Percentiles rank a stretch among this genome's conserved stretches.
These are phyloP conservation scores for Sitobion miscanthi DNA, from an alignment of 1,140 invertebrate genomes.

Conservation along the genomic window DNA sequence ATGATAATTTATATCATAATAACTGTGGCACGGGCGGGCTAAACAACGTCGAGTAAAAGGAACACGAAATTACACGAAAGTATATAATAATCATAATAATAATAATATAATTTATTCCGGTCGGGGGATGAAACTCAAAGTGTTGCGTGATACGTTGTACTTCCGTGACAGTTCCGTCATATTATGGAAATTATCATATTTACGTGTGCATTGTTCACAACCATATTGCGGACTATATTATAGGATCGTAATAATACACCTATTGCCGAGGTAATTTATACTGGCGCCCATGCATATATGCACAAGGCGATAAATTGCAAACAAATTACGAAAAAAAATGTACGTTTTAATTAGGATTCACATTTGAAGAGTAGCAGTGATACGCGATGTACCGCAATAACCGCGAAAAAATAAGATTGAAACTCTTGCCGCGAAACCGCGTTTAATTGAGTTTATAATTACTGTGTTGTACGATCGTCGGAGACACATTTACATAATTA, in stretches of 20 bases:
- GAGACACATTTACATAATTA: background rate
- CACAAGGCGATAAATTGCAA: background rate
- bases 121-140: background rate
- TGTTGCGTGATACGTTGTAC: slow-evolving; percentile 37
- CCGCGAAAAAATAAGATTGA: background rate
- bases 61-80: background rate
- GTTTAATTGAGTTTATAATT: slow-evolving; percentile 29
- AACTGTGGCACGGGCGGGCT: background rate
- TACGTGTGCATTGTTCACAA: background rate
- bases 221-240: background rate
- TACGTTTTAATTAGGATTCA: background rate
- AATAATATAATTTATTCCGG: background rate
- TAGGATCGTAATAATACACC: background rate
- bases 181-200: background rate
- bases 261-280: background rate
- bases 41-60: background rate
- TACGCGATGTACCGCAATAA: background rate
- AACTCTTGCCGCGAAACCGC: background rate
- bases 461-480: too few relatives aligned
- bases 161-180: background rate
- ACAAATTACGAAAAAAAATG: background rate
- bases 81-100: background rate
- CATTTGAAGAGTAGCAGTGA: background rate
- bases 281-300: background rate
- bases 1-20: background rate